A percentile compares a stretch with the other conserved stretches of the same genome.
Conservation (phyloP, 2,113 vertebrate species). For the Neomonachus schauinslandi region DNA sequence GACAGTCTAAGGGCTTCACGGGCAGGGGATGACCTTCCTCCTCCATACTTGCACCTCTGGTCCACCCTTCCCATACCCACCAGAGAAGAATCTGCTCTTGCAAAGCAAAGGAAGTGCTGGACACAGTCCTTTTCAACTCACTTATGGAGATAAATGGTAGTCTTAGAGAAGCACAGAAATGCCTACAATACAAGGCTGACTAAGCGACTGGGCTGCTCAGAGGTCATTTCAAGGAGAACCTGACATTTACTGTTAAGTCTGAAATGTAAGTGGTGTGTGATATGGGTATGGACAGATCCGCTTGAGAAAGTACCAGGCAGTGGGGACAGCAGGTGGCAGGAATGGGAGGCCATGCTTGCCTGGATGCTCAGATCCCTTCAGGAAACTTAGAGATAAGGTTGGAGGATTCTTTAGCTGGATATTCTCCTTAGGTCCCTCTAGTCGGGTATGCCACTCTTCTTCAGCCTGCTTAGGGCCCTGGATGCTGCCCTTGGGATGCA, state of each 20-base stretch:
- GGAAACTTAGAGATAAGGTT: neutral
- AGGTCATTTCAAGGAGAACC: neutral
- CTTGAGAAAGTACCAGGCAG: neutral
- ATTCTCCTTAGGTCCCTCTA: neutral
- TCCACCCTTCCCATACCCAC: neutral
- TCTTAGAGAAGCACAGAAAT: neutral
- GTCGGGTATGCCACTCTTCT: neutral
- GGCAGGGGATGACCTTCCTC: neutral
- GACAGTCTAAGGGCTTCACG: neutral
- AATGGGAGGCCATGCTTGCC: rapidly evolving
- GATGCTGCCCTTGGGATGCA: neutral
- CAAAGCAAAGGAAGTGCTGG: neutral
- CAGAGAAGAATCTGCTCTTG: neutral
- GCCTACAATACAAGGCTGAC: neutral
- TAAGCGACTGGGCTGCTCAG: neutral
- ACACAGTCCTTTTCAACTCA: neutral
- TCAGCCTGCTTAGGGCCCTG: neutral
- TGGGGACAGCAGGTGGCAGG: neutral
- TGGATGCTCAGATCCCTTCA: neutral
- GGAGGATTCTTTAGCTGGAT: neutral
- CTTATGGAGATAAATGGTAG: neutral
- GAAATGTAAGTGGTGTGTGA: neutral
- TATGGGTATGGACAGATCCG: too few relatives aligned
- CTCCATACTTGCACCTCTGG: too few relatives aligned
- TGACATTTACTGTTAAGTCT: neutral